Evolutionary conservation across 2,888 invertebrate species (phyloP).

Genomic region (Tenthredo scrophulariae): DNA sequence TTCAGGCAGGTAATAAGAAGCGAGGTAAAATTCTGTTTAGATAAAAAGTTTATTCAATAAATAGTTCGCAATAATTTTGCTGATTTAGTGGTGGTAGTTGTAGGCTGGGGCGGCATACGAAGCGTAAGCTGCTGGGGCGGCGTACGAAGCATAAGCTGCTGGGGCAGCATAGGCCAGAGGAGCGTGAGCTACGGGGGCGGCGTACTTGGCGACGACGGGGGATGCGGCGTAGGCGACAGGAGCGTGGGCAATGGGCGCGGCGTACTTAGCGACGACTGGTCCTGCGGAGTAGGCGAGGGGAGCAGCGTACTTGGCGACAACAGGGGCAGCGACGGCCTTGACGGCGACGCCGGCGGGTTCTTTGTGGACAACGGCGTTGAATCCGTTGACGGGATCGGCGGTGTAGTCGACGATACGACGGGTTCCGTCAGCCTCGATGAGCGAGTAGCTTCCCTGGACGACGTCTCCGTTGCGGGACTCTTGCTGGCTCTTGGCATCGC

Average conservation of each 20-base stretch:
- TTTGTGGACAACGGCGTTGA: slow-evolving; percentile 73
- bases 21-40: neutral
- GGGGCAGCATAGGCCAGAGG: slow-evolving; percentile 67
- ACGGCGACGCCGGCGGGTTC: slow-evolving; percentile 80
- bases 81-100: slow-evolving; percentile 44
- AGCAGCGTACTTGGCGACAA: slow-evolving; percentile 85
- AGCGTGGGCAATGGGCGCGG: slow-evolving; percentile 27
- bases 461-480: slow-evolving; percentile 66
- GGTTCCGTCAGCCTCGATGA: slow-evolving; percentile 64
- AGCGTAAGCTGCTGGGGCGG: slow-evolving; percentile 47
- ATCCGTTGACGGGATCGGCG: slow-evolving; percentile 75
- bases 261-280: slow-evolving; percentile 52
- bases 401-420: slow-evolving; percentile 83
- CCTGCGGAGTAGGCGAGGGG: slow-evolving; percentile 86
- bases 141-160: slow-evolving; percentile 46
- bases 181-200: slow-evolving; percentile 51
- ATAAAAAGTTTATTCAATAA: slow-evolving; percentile 44
- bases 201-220: slow-evolving; percentile 39
- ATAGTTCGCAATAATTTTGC: neutral
- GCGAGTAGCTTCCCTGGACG: slow-evolving; percentile 64
- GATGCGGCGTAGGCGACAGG: slow-evolving; percentile 53
- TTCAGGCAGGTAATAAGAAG: neutral
- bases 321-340: slow-evolving; percentile 53
- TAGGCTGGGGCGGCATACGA: slow-evolving; percentile 67
- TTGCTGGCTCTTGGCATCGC: slow-evolving; percentile 67